Base-by-base conservation (phyloP, 2,888 invertebrate species). In the Tanypteryx hageni region DNA sequence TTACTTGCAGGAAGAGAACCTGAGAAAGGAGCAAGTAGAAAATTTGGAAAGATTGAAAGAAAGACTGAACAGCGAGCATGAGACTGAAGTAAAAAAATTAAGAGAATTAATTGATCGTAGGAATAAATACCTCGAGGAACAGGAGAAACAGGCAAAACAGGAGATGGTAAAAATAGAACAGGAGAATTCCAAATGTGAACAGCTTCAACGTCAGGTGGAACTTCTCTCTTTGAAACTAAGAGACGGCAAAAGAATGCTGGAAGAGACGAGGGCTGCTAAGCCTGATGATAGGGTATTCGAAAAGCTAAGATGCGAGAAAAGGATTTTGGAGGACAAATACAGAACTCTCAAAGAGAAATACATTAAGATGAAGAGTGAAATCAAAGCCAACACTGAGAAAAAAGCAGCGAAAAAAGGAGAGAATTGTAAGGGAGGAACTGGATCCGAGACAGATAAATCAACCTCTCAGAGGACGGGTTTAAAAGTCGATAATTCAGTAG, bases 271-370 rank as follows among this genome's bases (percentile, higher is more conserved):
- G 92, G 86, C 92, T 16, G 82, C 83, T 18, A 68, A 93, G 89
- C 89, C 92, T 58, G 93, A 92, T 68, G 93, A 93, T 22, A 27
- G 94, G 11, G 95, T 95, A 58, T 97, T 96, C 93, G 97, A 97
- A 94, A 97, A 97, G 94, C 95, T 97, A 92, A 96, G 97, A 8
- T 97, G 97, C 94, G 97, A 97, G 94, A 97, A 97, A 94, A 95
- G 97, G n/a, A 94, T 97, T 83, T 94, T 98, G 3, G 97, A 97
- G 93, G 97, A 98, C 93, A 98, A 98, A 94, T 98, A 98, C 94
- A 96, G 96, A 89, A 97, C 97, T 92, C 95, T 98, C 92, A 98
- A 98, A 95, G 98, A 98, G 94, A 98, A 98, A 95, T 98, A 98
- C 94, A 96, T 97, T 44, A 95, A 97, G 18, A 95, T 98, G 92